Percentiles rank a stretch among this genome's conserved stretches.
Evolutionary conservation across 2,113 vertebrate genomes (phyloP).

Genomic region (Anolis carolinensis): DNA sequence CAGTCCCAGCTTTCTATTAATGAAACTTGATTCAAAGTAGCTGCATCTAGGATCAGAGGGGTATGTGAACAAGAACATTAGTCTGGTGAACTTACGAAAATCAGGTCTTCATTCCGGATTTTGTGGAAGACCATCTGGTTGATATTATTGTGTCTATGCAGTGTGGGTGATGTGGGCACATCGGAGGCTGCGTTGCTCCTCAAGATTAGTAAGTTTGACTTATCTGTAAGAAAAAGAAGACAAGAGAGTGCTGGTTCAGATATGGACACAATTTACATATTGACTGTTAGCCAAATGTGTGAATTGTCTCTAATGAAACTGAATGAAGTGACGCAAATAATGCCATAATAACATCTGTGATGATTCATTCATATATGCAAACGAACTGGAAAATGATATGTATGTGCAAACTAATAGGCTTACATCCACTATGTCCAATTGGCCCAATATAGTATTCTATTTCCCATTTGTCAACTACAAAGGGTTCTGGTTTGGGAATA

Average conservation of each 20-base stretch:
- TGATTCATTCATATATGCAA: background rate
- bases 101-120: slow-evolving; percentile 92
- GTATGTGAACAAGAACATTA: background rate
- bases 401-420: background rate
- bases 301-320: background rate
- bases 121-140: slow-evolving; percentile 99
- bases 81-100: slow-evolving; percentile 80
- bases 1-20: background rate
- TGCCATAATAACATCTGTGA: background rate
- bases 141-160: slow-evolving; percentile 90
- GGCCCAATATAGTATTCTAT: background rate
- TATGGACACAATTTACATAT: background rate
- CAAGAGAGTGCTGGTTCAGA: background rate
- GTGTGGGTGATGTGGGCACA: slow-evolving; percentile 79
- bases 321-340: background rate
- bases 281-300: background rate
- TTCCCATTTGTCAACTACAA: background rate
- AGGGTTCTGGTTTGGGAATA: background rate
- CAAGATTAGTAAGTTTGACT: slow-evolving; percentile 94
- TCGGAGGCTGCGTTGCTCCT: slow-evolving; percentile 86
- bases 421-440: too few relatives aligned
- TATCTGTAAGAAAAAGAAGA: slow-evolving; percentile 78
- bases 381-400: background rate
- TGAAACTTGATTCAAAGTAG: background rate
- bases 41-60: background rate